Base-by-base conservation (phyloP, 53 echinoderm and acorn worm species). In the Patiria pectinifera region DNA sequence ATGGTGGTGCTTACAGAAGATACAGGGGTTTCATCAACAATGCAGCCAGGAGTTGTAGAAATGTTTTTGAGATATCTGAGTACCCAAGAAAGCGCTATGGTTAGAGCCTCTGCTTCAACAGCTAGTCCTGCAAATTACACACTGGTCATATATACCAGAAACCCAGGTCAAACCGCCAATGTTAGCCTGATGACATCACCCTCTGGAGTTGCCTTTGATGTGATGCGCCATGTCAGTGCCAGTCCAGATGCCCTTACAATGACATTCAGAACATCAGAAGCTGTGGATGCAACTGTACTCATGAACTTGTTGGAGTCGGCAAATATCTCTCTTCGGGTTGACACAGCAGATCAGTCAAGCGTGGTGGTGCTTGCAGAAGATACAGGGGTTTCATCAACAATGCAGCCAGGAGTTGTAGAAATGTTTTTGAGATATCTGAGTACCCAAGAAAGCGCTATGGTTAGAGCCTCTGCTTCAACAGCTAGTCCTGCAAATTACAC, bases 21-120 rank as follows among this genome's bases (percentile, higher is more conserved):
- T 66, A 66, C 66, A 4, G 13, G 53, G 8, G 53, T 53, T 5
- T 15, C 66, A 66, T 18, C 76, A 1, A 76, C 43, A 43, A 43
- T 26, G 43, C 76, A 24, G 76, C 46, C 80, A 80, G 19, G 4
- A 18, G 24, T 66, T 66, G 66, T 66, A 66, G 66, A 66, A 66
- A 66, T 3, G 6, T 16, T 18, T 16, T 14, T 15, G 2, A 69
- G 46, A 14, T 24, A 47, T 22, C 25, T 87, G 14, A 75, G 53
- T 53, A 87, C 87, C 76, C 87, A 76, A 16, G 87, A 74, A 75
- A 47, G 48, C 14, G 48, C 24, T 24, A 14, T 74, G 48, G 87
- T 87, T 22, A 76, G 43, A 53, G 87, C 87, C n/a, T 87, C 22
- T 74, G 87, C 87, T 48, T 87, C 87, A 49, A 87, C 87, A 4